Evolutionary conservation across 2,888 invertebrate species (phyloP).

Genomic region (Ormyrus nitidulus): DNA sequence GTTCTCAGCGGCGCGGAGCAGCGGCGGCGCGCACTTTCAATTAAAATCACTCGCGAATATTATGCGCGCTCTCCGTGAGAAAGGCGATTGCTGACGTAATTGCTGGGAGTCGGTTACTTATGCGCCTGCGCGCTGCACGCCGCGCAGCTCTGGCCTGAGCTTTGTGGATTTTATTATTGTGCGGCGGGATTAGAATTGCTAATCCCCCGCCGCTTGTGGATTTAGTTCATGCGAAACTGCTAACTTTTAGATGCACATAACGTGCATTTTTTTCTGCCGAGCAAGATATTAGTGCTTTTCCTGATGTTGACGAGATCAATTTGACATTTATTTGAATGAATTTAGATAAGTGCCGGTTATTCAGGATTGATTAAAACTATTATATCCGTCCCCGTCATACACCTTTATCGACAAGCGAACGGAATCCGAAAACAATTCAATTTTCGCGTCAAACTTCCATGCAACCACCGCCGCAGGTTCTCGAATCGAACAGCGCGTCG

Average conservation of each 20-base stretch:
- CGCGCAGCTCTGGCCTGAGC: background rate
- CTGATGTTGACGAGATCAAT: too few species aligned
- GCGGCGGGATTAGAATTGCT: conserved; percentile 49
- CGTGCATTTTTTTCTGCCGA: background rate
- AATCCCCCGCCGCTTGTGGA: conserved; percentile 8
- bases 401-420: background rate
- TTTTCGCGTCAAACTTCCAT: too few species aligned
- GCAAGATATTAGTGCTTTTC: too few species aligned
- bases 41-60: conserved; percentile 46
- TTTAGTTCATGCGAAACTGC: background rate
- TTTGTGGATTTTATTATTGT: conserved; percentile 14
- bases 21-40: conserved; percentile 24
- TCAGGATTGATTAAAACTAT: background rate
- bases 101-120: conserved; percentile 35
- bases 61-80: conserved; percentile 34
- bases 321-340: too few species aligned
- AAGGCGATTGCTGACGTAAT: conserved; percentile 45
- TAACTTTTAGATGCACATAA: background rate
- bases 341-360: too few species aligned
- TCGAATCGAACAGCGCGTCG: too few species aligned
- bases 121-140: background rate
- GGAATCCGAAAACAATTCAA: background rate
- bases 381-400: background rate
- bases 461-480: too few species aligned
- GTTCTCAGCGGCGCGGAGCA: too few species aligned